phyloP scores from a whole-genome alignment of 2,888 invertebrate species.

The Pycnomerus fuliginosus region DNA sequence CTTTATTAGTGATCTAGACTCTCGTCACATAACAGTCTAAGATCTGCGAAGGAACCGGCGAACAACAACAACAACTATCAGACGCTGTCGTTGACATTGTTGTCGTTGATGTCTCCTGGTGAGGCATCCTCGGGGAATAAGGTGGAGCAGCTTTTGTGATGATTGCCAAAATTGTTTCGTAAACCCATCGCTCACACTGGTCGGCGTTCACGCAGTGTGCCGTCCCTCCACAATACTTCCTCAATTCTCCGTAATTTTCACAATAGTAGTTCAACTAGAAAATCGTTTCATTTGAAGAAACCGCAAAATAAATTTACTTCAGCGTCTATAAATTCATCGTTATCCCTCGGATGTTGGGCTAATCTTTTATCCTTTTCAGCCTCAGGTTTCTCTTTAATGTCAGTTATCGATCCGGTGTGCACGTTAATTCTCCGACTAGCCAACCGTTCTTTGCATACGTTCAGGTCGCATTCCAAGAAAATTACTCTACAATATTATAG shows the following conservation, averaged over 20 bases:
- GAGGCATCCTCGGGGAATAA: constrained; percentile 22
- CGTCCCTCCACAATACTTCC: constrained; percentile 49
- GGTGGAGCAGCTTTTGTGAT: constrained; percentile 37
- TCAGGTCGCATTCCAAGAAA: constrained; percentile 49
- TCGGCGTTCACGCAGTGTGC: constrained; percentile 46
- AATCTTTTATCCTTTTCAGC: constrained; percentile 33
- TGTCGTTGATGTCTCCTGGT: background rate
- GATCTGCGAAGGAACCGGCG: constrained; percentile 13
- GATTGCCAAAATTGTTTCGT: constrained; percentile 32
- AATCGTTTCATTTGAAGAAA: constrained; percentile 4
- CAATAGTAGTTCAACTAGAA: constrained; percentile 45
- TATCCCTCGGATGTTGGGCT: constrained; percentile 46
- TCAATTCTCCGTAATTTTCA: constrained; percentile 47
- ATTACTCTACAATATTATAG: constrained; percentile 40
- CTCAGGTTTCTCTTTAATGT: constrained; percentile 32
- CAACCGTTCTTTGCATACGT: constrained; percentile 45
- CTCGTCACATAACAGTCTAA: constrained; percentile 10
- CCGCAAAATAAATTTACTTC: constrained; percentile 33
- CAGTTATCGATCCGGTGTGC: constrained; percentile 41
- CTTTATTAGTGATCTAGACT: too few species aligned
- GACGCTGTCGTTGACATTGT: constrained; percentile 1
- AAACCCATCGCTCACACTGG: constrained; percentile 43
- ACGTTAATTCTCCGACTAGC: constrained; percentile 36
- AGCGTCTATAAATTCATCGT: constrained; percentile 40
- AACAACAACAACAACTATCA: constrained; percentile 9